These are phyloP conservation scores for Pipistrellus nathusii DNA, from an alignment of 2,797 vertebrate genomes.

Conservation along the genomic window DNA sequence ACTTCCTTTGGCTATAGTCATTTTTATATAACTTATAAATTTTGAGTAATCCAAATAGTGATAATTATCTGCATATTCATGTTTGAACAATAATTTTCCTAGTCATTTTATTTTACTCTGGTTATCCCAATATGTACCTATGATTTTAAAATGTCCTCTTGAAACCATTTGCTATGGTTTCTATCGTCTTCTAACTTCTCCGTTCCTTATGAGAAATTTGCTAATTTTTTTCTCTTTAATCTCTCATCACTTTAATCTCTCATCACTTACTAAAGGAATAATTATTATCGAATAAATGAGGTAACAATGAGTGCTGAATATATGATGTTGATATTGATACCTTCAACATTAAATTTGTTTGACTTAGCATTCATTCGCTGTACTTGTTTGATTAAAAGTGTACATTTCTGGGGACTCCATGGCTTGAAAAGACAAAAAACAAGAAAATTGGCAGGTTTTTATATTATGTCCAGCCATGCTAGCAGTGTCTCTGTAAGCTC, in stretches of 20 bases:
- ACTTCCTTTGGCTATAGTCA: background rate
- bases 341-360: background rate
- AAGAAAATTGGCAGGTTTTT: background rate
- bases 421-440: constrained; percentile 11
- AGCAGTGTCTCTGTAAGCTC: background rate
- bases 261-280: constrained; percentile 16
- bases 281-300: background rate
- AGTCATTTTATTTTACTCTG: constrained; percentile 19
- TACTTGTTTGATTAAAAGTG: background rate
- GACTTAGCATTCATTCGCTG: background rate
- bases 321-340: background rate
- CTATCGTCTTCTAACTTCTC: background rate
- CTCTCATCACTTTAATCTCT: background rate
- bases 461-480: background rate
- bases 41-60: constrained; percentile 20
- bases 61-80: background rate
- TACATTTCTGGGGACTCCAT: background rate
- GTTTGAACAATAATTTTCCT: background rate
- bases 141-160: background rate
- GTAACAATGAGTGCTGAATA: background rate
- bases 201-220: constrained; percentile 9
- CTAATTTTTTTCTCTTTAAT: background rate
- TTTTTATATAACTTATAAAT: constrained; percentile 46
- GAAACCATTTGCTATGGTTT: background rate
- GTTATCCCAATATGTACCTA: background rate